Base-by-base conservation (phyloP, 2,888 invertebrate genomes). In the Drosophila peninsularis region DNA sequence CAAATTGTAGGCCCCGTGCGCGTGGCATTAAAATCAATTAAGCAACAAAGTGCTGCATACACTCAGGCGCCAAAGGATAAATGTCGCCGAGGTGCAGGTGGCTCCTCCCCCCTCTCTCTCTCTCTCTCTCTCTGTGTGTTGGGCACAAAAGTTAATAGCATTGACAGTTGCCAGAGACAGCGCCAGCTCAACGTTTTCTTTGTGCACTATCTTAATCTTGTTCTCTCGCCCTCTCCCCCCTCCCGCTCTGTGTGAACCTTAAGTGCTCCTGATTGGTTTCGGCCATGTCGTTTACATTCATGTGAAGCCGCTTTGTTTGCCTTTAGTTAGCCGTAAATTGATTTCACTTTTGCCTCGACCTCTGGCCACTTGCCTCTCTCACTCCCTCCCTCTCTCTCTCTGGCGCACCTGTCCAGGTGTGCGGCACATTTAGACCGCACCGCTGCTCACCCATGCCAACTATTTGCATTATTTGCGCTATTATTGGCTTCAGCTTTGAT, bases 21-120 rank as follows among this genome's bases (percentile, higher is more conserved):
- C 73, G 77, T 75, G 79, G 79, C 72, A 87, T 87, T 88, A 79
- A 88, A 90, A 89, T 90, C 90, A 90, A 90, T 90, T 90, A 90
- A 89, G 87, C 80, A 86, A 86, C 88, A 90, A 88, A 90, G 83
- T 84, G 87, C 83, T 77, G 71, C 83, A 77, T 82, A 82, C 82
- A 75, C 71, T 69, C 72, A 69, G 79, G 77, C 77, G 72, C 71
- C 79, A 70, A 73, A 60, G 77, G 83, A 81, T 79, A 83, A 81
- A 86, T 86, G 87, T 83, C 74, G 62, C 74, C 56, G 75, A 69
- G 64, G 62, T 65, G 64, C 68, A 27, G 4, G 21, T 2, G 34
- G 34, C n/a, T 14, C 13, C n/a, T 2, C 37, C 17, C 17, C 9
- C 10, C 5, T 50, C n/a, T 14, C 13, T 21, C 11, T 52, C 17